These are phyloP conservation scores for Sclerurus mexicanus DNA, from an alignment of 2,113 vertebrate species.

Conservation along the genomic window DNA sequence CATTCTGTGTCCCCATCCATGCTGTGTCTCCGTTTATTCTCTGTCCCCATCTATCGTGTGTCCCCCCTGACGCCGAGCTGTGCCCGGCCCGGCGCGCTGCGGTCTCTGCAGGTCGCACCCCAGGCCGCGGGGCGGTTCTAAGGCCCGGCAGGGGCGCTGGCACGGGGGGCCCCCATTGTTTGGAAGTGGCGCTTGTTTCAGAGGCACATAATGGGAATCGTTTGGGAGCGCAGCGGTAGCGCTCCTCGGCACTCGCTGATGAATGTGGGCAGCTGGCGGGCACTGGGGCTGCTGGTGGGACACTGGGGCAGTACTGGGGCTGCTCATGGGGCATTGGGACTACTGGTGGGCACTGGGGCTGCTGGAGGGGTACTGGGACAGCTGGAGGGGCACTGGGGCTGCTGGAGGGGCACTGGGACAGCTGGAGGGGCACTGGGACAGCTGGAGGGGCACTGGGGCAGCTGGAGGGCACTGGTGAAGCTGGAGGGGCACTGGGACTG, in stretches of 20 bases:
- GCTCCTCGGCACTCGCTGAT: too few species aligned
- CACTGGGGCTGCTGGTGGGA: not conserved
- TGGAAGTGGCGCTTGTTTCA: not conserved
- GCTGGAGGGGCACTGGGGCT: not conserved
- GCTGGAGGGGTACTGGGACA: not conserved
- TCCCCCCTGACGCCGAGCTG: not conserved
- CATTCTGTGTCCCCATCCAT: not conserved
- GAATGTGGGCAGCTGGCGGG: not conserved
- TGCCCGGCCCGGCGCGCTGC: not conserved
- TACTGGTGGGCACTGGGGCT: too few species aligned
- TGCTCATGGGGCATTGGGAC: too few species aligned
- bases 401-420: not conserved
- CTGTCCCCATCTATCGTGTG: not conserved
- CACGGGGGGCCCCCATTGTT: not conserved
- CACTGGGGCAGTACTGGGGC: not conserved
- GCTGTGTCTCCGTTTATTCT: too few species aligned
- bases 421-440: too few species aligned
- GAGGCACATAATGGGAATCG: not conserved
- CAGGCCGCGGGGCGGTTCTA: not conserved
- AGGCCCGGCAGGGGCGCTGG: not conserved
- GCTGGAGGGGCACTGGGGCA: not conserved
- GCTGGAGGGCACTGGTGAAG: not conserved
- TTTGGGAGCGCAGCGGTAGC: not conserved
- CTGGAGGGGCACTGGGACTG: too few species aligned
- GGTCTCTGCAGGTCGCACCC: not conserved